phyloP scores from a whole-genome alignment of 1,140 invertebrate species.

The Pogonomyrmex californicus region DNA sequence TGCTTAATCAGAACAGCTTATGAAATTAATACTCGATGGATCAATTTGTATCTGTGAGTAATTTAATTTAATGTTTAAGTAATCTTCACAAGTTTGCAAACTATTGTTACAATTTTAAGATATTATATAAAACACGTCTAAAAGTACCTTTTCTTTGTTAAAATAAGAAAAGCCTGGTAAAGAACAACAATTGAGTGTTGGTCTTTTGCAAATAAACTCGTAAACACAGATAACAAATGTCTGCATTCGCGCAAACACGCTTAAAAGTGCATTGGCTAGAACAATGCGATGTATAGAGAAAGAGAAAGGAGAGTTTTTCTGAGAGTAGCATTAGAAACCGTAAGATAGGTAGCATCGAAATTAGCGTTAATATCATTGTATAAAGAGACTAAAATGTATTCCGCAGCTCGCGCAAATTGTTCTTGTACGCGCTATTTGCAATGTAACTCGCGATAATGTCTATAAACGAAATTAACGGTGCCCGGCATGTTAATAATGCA shows the following conservation, averaged over 20 bases:
- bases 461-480: constrained; percentile 69
- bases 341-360: neutral
- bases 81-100: neutral
- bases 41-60: neutral
- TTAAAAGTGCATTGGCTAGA: neutral
- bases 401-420: neutral
- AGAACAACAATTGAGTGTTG: neutral
- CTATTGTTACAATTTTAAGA: neutral
- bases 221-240: neutral
- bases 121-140: neutral
- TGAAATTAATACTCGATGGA: neutral
- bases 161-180: neutral
- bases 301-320: neutral
- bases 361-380: constrained; percentile 25
- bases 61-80: neutral
- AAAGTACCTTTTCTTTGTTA: neutral
- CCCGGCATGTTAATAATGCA: constrained; percentile 66
- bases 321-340: neutral
- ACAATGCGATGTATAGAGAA: neutral
- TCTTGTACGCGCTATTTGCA: constrained; percentile 48
- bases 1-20: neutral
- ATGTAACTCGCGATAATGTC: constrained; percentile 50
- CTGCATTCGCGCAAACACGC: neutral
- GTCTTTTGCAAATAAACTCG: neutral
- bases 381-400: constrained; percentile 26